Conservation (phyloP, 2,113 vertebrate genomes). For the Alligator sinensis region DNA sequence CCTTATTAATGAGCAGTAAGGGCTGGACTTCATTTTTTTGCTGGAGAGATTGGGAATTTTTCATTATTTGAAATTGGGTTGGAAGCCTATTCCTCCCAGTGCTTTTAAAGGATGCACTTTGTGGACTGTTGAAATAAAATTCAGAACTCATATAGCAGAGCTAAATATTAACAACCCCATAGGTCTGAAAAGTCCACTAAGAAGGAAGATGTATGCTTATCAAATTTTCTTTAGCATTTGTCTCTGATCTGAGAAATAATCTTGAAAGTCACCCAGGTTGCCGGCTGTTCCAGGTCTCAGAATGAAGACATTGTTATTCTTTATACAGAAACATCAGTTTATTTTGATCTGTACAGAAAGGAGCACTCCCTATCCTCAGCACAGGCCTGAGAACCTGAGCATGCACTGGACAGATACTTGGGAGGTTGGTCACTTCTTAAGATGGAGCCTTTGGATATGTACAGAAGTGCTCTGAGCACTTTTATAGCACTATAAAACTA, state of each 20-base stretch:
- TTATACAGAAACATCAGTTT: not conserved
- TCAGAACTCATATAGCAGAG: not conserved
- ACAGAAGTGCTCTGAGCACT: too few relatives aligned
- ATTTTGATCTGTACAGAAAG: not conserved
- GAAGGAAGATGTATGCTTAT: not conserved
- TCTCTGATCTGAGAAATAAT: not conserved
- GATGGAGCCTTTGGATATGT: too few relatives aligned
- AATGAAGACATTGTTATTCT: not conserved
- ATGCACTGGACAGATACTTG: not conserved
- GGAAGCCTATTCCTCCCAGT: not conserved
- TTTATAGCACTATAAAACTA: too few relatives aligned
- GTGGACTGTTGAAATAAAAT: not conserved
- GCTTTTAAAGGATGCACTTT: not conserved
- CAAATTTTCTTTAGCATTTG: not conserved
- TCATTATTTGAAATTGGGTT: not conserved
- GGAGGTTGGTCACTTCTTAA: not conserved
- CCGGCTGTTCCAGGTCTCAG: too few relatives aligned
- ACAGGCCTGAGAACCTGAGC: not conserved
- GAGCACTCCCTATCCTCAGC: not conserved
- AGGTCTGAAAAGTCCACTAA: not conserved
- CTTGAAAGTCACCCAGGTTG: not conserved
- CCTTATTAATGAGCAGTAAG: not conserved
- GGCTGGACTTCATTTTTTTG: not conserved
- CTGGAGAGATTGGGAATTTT: not conserved
- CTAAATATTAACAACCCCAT: rapidly evolving